Evolutionary conservation across 1,140 invertebrate genomes (phyloP).

Genomic region (Eurosta solidaginis): DNA sequence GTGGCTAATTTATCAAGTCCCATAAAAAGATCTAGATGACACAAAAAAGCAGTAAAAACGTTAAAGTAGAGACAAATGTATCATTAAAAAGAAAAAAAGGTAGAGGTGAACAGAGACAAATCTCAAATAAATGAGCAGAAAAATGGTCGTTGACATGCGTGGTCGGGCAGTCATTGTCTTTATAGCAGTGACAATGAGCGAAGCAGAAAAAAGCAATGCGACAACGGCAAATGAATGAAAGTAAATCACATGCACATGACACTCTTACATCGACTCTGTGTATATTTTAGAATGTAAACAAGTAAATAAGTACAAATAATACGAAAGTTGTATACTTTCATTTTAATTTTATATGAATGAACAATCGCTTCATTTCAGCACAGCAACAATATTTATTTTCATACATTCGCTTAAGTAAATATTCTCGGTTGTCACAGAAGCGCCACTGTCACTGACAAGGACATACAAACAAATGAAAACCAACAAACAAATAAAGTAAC

Average conservation of each 20-base stretch:
- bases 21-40: too few relatives aligned
- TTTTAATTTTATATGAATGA: neutral
- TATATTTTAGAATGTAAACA: neutral
- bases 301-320: neutral
- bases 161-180: neutral
- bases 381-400: constrained; percentile 6
- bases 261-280: neutral
- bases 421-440: neutral
- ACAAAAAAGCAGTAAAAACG: neutral
- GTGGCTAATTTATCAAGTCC: too few relatives aligned
- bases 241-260: neutral
- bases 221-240: neutral
- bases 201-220: neutral
- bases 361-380: neutral
- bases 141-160: constrained; percentile 23
- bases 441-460: neutral
- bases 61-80: neutral
- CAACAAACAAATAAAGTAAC: neutral
- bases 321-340: neutral
- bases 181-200: neutral
- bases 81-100: neutral
- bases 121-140: constrained; percentile 24
- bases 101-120: neutral
- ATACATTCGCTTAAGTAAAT: neutral
- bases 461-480: neutral